Evolutionary conservation across 2,797 vertebrate species (phyloP), one percentile per base, ranked within the genome.

Genomic region (Malacoctenus gilli): DNA sequence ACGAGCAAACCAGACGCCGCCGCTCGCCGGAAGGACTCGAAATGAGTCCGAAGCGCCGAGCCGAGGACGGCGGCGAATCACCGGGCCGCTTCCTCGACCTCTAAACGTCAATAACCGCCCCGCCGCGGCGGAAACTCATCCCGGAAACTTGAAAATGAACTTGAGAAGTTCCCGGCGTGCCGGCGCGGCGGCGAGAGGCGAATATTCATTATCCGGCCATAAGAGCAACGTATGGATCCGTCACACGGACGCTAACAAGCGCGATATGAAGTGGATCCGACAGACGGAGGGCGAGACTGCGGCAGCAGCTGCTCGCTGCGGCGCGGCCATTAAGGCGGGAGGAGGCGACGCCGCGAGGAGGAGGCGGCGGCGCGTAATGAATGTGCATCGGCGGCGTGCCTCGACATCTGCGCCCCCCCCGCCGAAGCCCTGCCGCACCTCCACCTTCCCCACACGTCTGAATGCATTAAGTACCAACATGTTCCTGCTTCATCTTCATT

Each of bases 271-370:
- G 77, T 62, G 57, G 61, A 65, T 72, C 76, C 34, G 72, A 53
- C 79, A 74, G 83, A 77, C 72, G 61, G 67, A 75, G 77, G 77
- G 72, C 5, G 72, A 80, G 75, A 85, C 82, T 77, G 87, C 82
- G 72, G 85, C 81, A 85, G 77, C 87, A 88, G 85, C 82, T 88
- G 85, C 69, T 85, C 79, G 65, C 85, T 64, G 84, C 81, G 81
- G 83, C 59, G 68, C 59, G 50, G 39, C 82, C 87, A 85, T 87
- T 85, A 89, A 80, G 80, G 73, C 35, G 23, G 59, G 74, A 77
- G 76, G 83, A 82, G 75, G 75, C 58, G 49, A 65, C 22, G 60
- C 79, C 78, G 62, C 56, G 36, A 41, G 52, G 78, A 72, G 77
- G 82, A 72, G 80, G 71, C 37, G 77, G 82, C 70, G 80, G 71